Base-by-base conservation (phyloP, 2,797 vertebrate genomes). In the Hafferia zeledoni region DNA sequence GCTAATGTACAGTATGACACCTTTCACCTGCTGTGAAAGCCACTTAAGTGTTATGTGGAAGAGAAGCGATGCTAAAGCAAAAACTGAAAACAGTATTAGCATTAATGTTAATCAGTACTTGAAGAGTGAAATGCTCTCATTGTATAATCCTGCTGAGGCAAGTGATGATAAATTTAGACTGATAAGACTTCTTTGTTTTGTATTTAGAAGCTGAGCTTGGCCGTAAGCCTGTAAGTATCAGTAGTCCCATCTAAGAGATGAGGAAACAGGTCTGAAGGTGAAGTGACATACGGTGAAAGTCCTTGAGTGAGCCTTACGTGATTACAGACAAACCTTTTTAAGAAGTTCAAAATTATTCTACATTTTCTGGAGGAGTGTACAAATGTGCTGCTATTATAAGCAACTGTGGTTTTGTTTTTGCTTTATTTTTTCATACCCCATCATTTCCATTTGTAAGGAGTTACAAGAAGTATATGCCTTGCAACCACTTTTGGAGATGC, bases 401-500 rank as follows among this genome's bases (percentile, higher is more conserved):
- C 16, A 93, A 53, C 56, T 65, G 18, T 18, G 18, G 30, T 11
- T 52, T 4, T 28, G 52, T 23, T 37, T 69, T 63, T 43, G 30
- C 41, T 9, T 61, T 43, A 31, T 52, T 71, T 67, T 93, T 86
- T 68, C 22, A 72, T 59, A 94, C 20, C 14, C 3, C 44, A 72
- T 90, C 67, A 92, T 90, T 95, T 89, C 23, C 59, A 83, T 70
- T 93, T 77, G 41, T 67, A 87, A 89, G 80, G 39, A 69, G 60
- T 60, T 89, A 77, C 2, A 88, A 91, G 61, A 85, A 91, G 24
- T 61, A 83, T 28, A 28, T 82, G 37, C 64, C 59, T 79, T 76
- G 52, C 31, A 93, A 84, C 33, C 41, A 64, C 33, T 90, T 96
- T 81, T 79, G 46, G 81, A 94, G 56, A 84, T 60, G 52, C 2